Base-by-base conservation (phyloP, 35 echinoderm and acorn worm species). In the Eucidaris tribuloides region DNA sequence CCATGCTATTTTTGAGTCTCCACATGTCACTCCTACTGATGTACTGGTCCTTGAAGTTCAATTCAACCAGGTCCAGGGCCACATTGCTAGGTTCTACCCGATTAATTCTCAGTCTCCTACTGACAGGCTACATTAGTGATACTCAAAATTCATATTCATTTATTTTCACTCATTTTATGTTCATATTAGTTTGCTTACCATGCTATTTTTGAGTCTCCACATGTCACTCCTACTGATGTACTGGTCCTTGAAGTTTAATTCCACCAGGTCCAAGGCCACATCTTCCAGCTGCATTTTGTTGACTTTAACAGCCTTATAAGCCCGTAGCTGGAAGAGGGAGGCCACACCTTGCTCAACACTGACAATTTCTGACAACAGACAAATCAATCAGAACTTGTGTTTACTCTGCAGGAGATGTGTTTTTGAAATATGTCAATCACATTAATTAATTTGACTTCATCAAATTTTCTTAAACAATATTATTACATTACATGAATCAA, bases 211-310 rank as follows among this genome's bases (percentile, higher is more conserved):
- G 11, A 99, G 78, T 31, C 87, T 89, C 96, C 96, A 99, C 96
- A 99, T 99, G 81, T 99, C 96, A 82, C 96, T 90, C 61, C 96
- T 89, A 45, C 96, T 99, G 66, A 99, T 90, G 79, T 99, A 99
- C 62, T 99, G 96, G 9, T 99, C 96, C 78, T 99, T 99, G 62
- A 99, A 99, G 42, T 89, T 58, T 37, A 99, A 72, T 57, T 99
- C 96, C 24, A 99, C 90, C 27, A 99, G 91, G 55, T 99, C 96
- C 32, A 99, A 56, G 46, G 86, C 90, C 61, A 99, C 96, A 76
- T 90, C 87, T 17, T 71, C 60, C 24, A 84, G 71, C 35, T 89
- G 63, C 5, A 99, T 91, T 24, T 78, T 82, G 4, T 78, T 79
- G 0, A 99, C 96, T 24, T 42, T 61, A 9, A 99, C 96, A 57